Evolutionary conservation across 2,888 invertebrate genomes (phyloP).

Genomic region (Osmoderma eremita): DNA sequence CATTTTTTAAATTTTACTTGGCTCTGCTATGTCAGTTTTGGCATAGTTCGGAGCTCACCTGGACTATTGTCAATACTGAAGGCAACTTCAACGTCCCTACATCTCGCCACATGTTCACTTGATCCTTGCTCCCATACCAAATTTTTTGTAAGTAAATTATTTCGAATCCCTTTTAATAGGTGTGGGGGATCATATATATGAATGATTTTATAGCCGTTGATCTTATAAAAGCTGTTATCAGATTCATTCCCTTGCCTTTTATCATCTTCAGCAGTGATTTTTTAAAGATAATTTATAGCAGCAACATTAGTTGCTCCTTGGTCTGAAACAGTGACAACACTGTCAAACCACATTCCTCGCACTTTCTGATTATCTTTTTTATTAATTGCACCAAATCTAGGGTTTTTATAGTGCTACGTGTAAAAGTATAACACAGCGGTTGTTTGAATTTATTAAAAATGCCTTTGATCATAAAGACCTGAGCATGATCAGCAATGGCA

Average conservation of each 20-base stretch:
- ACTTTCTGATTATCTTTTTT: conserved; percentile 29
- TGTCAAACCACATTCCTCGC: background rate
- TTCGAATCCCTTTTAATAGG: conserved; percentile 39
- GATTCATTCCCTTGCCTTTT: background rate
- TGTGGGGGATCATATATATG: conserved; percentile 42
- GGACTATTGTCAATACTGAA: conserved; percentile 20
- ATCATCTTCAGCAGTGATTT: background rate
- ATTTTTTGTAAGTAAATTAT: conserved; percentile 37
- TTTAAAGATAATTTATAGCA: conserved; percentile 25
- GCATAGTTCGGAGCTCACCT: conserved; percentile 6
- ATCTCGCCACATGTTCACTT: background rate
- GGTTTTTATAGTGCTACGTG: conserved; percentile 17
- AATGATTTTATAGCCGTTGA: conserved; percentile 28
- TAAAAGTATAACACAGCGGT: conserved; percentile 9
- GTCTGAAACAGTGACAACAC: conserved; percentile 19
- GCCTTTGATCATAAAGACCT: conserved; percentile 1
- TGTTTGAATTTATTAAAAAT: conserved; percentile 6
- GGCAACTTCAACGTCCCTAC: conserved; percentile 3
- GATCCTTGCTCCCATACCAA: conserved; percentile 19
- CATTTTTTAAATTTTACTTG: conserved; percentile 27
- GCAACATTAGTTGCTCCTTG: conserved; percentile 25
- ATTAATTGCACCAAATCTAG: conserved; percentile 26
- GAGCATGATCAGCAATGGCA: background rate
- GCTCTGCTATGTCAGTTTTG: background rate
- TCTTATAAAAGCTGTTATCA: conserved; percentile 1